Percentiles rank a stretch among this genome's conserved stretches.
These are phyloP conservation scores for Pristionchus arcanus DNA, from an alignment of 2,888 invertebrate species.

Conservation along the genomic window DNA sequence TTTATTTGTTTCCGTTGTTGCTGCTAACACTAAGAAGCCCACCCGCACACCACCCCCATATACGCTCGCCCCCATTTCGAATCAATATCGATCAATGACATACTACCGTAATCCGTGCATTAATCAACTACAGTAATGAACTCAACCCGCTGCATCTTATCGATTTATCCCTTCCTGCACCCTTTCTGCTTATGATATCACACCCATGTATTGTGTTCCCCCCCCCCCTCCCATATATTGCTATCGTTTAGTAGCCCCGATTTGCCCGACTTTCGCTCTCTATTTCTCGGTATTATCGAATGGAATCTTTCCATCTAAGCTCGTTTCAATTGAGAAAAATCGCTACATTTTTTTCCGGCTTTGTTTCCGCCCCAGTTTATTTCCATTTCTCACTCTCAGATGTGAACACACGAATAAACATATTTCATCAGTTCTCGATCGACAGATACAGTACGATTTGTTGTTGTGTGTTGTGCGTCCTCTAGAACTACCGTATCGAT, in stretches of 20 bases:
- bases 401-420: constrained; percentile 50
- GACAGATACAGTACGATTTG: neutral
- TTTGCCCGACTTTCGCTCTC: neutral
- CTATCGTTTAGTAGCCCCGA: constrained; percentile 21
- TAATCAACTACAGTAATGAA: constrained; percentile 34
- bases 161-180: neutral
- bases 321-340: neutral
- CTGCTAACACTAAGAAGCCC: neutral
- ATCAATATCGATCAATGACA: constrained; percentile 44
- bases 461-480: constrained; percentile 41
- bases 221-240: neutral
- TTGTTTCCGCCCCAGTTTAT: neutral
- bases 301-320: neutral
- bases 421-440: constrained; percentile 20
- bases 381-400: constrained; percentile 23
- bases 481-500: neutral
- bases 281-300: constrained; percentile 24
- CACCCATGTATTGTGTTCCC: neutral
- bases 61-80: neutral
- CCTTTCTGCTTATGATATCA: constrained; percentile 33
- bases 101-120: constrained; percentile 39
- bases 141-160: neutral
- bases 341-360: neutral
- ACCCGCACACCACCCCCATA: neutral
- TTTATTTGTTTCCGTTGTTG: neutral